Percentiles rank a stretch among this genome's conserved stretches.
Evolutionary conservation across 2,888 invertebrate genomes (phyloP).

Genomic region (Sesamia inferens): DNA sequence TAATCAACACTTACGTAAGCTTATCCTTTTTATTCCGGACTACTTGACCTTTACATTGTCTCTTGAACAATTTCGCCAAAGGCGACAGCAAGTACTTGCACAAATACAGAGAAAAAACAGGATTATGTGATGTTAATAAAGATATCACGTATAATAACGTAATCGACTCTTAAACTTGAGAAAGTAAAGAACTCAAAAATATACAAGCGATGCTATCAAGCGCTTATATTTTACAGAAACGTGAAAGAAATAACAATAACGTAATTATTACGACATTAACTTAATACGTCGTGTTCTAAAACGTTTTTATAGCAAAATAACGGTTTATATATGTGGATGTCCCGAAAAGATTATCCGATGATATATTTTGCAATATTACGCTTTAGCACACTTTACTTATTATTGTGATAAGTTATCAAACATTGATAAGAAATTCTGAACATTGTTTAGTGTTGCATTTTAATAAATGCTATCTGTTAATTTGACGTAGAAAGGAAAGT

Average conservation of each 20-base stretch:
- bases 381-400: slow-evolving; percentile 26
- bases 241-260: slow-evolving; percentile 63
- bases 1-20: slow-evolving; percentile 42
- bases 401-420: slow-evolving; percentile 24
- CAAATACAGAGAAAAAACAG: slow-evolving; percentile 39
- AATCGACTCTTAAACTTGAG: slow-evolving; percentile 62
- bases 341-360: slow-evolving; percentile 40
- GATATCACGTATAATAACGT: slow-evolving; percentile 66
- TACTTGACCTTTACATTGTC: slow-evolving; percentile 55
- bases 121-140: slow-evolving; percentile 64
- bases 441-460: background rate
- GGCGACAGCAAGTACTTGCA: slow-evolving; percentile 26
- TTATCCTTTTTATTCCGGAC: slow-evolving; percentile 32
- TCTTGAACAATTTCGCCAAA: slow-evolving; percentile 39
- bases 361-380: slow-evolving; percentile 27
- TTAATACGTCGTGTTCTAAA: slow-evolving; percentile 30
- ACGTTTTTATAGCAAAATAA: slow-evolving; percentile 37
- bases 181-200: slow-evolving; percentile 63
- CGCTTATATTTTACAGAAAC: slow-evolving; percentile 57
- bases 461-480: background rate
- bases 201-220: slow-evolving; percentile 59
- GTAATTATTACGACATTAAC: slow-evolving; percentile 45
- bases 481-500: background rate
- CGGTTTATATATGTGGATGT: slow-evolving; percentile 13
- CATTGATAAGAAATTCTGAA: slow-evolving; percentile 3